These are phyloP conservation scores for Scaptomyza reducta DNA, from an alignment of 2,888 invertebrate genomes.

Conservation along the genomic window DNA sequence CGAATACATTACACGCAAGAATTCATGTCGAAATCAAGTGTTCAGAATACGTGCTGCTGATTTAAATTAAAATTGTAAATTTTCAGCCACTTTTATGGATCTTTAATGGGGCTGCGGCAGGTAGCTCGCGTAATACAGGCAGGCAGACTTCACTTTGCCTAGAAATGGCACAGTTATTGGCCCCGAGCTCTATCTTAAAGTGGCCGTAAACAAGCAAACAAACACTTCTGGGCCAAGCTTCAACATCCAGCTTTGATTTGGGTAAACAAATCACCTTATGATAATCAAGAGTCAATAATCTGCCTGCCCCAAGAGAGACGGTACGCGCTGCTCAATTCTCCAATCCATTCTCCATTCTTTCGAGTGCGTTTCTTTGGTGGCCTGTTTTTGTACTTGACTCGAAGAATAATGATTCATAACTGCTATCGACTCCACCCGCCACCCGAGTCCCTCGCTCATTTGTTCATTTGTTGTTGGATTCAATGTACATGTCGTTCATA, in stretches of 20 bases:
- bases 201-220: slow-evolving; percentile 54
- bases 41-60: slow-evolving; percentile 54
- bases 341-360: slow-evolving; percentile 8
- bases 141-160: slow-evolving; percentile 41
- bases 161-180: slow-evolving; percentile 67
- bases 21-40: slow-evolving; percentile 51
- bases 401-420: slow-evolving; percentile 71
- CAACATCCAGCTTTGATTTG: slow-evolving; percentile 41
- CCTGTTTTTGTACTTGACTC: slow-evolving; percentile 54
- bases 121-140: slow-evolving; percentile 65
- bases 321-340: slow-evolving; percentile 3
- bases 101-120: slow-evolving; percentile 56
- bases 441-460: slow-evolving; percentile 8
- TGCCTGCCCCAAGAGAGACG: slow-evolving; percentile 22
- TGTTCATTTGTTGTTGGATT: slow-evolving; percentile 71
- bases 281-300: slow-evolving; percentile 75
- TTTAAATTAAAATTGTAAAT: slow-evolving; percentile 50
- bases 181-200: slow-evolving; percentile 34
- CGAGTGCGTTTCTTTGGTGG: slow-evolving; percentile 47
- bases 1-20: slow-evolving; percentile 54
- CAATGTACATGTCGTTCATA: slow-evolving; percentile 77
- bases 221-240: slow-evolving; percentile 54
- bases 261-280: slow-evolving; percentile 62
- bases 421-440: slow-evolving; percentile 20
- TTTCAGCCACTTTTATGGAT: slow-evolving; percentile 62